phyloP scores from a whole-genome alignment of 2,797 vertebrate genomes.

The Leuciscus waleckii region DNA sequence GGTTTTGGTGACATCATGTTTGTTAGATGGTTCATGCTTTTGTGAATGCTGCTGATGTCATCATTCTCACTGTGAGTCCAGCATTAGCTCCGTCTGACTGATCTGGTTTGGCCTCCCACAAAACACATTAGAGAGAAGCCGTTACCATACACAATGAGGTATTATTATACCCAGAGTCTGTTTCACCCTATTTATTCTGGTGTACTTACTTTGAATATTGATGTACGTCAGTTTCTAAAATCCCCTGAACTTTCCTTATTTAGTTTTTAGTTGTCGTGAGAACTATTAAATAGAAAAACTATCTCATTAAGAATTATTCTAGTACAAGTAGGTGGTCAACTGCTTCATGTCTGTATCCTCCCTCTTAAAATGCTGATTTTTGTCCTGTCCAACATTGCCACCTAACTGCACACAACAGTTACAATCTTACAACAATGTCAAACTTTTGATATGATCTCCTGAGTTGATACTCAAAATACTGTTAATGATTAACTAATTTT shows the following conservation, averaged over 20 bases:
- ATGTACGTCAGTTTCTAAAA: background rate
- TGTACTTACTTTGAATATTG: background rate
- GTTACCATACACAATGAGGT: background rate
- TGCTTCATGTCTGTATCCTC: no score
- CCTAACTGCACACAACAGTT: no score
- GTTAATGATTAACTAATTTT: background rate
- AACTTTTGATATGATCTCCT: background rate
- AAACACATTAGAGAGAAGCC: background rate
- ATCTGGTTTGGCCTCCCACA: background rate
- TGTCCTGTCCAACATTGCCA: no score
- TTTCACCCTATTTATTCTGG: background rate
- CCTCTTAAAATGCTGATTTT: no score
- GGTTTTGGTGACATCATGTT: slow-evolving; percentile 15
- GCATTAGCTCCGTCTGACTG: slow-evolving; percentile 16
- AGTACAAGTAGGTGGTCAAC: background rate
- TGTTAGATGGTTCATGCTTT: background rate
- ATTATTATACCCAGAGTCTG: background rate
- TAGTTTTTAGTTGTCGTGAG: background rate
- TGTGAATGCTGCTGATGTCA: slow-evolving; percentile 43
- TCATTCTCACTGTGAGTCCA: slow-evolving; percentile 11
- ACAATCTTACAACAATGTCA: background rate
- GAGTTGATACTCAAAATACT: background rate
- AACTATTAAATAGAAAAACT: background rate
- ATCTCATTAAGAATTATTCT: background rate
- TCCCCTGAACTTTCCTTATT: background rate